Base-by-base conservation (phyloP, 2,797 vertebrate species). In the Tenualosa thibaudeaui region DNA sequence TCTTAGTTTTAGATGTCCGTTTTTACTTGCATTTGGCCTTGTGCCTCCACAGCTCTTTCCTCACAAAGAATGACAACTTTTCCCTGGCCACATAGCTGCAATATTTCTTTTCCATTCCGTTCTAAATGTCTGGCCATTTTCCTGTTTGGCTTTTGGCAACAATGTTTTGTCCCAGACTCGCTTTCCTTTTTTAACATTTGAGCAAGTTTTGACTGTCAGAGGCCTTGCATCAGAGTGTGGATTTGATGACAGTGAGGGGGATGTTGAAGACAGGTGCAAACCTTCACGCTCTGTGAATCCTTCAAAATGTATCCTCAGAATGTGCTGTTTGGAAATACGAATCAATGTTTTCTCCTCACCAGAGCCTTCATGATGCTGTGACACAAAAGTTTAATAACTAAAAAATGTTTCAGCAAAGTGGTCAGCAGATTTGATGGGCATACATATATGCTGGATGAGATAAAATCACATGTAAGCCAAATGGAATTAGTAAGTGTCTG, bases 121-220 rank as follows among this genome's bases (percentile, higher is more conserved):
- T 82, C 75, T 51, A 89, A 75, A 83, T 89, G 89, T 49, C 87
- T 85, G 10, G 84, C 56, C 7, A 88, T 81, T 82, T 89, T 89
- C n/a, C 22, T 3, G 3, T 82, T n/a, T 12, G 85, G 81, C 54
- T 81, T 86, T 40, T 65, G 75, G 81, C 87, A 89, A 46, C 87
- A 88, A 5, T 6, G 81, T 84, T 54, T 85, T 87, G 22, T 62
- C 84, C 40, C 46, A 46, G 43, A 58, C 17, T 26, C 31, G 46
- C 46, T 58, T 58, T 58, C 56, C 56, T 58, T 58, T 58, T 22
- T 58, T 58, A 58, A 3, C 56, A 58, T 58, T 58, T 58, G 56
- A 19, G 56, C 56, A 22, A 58, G 56, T 19, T n/a, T 58, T 53
- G 51, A 53, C 10, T 53, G 51, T 12, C 12, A 53, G 51, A 53